phyloP scores from a whole-genome alignment of 1,140 invertebrate species.

The Drosophila ficusphila region DNA sequence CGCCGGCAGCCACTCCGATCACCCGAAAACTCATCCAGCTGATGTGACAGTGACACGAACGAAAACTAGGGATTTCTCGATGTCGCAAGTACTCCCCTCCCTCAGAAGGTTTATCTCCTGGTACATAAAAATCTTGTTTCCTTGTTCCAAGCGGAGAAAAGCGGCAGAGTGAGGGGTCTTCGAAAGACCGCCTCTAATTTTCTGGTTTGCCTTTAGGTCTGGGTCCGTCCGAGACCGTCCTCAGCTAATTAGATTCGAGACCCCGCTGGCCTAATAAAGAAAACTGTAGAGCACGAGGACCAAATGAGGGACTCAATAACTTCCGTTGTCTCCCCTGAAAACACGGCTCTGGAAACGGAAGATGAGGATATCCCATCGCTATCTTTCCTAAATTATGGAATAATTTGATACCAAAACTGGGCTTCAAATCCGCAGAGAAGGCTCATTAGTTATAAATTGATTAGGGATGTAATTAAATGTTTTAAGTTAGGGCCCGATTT shows the following conservation, averaged over 20 bases:
- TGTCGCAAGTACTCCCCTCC: neutral
- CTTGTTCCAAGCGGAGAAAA: neutral
- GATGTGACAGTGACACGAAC: constrained; percentile 28
- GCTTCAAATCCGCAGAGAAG: neutral
- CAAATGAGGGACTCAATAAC: neutral
- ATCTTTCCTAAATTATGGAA: constrained; percentile 18
- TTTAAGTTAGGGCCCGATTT: constrained; percentile 1
- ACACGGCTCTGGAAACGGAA: neutral
- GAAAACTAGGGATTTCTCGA: neutral
- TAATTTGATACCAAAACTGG: neutral
- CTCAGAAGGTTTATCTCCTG: neutral
- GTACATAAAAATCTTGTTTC: neutral
- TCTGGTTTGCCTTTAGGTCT: neutral
- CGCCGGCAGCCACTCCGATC: neutral
- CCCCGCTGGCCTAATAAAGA: constrained; percentile 17
- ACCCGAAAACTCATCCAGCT: neutral
- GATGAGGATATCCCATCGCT: neutral
- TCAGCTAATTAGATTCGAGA: constrained; percentile 32
- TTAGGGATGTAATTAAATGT: constrained; percentile 2
- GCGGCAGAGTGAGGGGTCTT: neutral
- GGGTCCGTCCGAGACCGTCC: neutral
- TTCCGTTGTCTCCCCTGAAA: neutral
- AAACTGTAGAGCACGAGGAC: constrained; percentile 3
- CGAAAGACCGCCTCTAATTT: neutral
- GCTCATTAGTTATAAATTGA: constrained; percentile 4